phyloP scores from a whole-genome alignment of 1,140 invertebrate species.

The Drosophila lacertosa region DNA sequence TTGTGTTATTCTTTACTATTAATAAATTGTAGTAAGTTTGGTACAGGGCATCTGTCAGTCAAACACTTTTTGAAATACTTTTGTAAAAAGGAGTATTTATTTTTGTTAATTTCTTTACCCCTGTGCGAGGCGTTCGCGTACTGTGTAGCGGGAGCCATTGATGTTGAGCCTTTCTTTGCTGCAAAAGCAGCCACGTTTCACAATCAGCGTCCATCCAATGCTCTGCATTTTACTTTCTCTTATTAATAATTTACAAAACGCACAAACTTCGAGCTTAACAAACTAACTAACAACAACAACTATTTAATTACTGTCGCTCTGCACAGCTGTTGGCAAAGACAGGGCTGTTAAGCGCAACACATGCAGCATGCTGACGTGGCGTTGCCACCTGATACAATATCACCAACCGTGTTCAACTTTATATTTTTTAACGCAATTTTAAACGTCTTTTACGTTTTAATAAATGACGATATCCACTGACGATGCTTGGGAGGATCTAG shows the following conservation, averaged over 20 bases:
- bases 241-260: constrained; percentile 51
- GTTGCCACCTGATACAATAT: constrained; percentile 46
- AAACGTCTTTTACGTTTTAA: constrained; percentile 28
- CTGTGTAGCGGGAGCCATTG: constrained; percentile 88
- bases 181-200: constrained; percentile 92
- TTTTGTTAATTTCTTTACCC: constrained; percentile 86
- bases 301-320: constrained; percentile 1
- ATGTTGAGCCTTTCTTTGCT: constrained; percentile 89
- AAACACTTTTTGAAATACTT: neutral
- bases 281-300: constrained; percentile 57
- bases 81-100: neutral
- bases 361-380: constrained; percentile 35
- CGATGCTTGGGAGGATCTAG: constrained; percentile 86
- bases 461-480: constrained; percentile 58
- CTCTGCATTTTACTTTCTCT: constrained; percentile 86
- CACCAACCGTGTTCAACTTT: neutral
- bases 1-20: neutral
- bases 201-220: constrained; percentile 88
- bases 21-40: neutral
- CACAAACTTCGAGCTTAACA: constrained; percentile 59
- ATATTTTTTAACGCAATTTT: constrained; percentile 22
- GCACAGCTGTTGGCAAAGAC: constrained; percentile 53
- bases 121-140: constrained; percentile 90
- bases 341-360: constrained; percentile 36
- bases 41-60: neutral